Evolutionary conservation across 1,140 invertebrate genomes (phyloP).

Genomic region (Muscidifurax raptorellus): DNA sequence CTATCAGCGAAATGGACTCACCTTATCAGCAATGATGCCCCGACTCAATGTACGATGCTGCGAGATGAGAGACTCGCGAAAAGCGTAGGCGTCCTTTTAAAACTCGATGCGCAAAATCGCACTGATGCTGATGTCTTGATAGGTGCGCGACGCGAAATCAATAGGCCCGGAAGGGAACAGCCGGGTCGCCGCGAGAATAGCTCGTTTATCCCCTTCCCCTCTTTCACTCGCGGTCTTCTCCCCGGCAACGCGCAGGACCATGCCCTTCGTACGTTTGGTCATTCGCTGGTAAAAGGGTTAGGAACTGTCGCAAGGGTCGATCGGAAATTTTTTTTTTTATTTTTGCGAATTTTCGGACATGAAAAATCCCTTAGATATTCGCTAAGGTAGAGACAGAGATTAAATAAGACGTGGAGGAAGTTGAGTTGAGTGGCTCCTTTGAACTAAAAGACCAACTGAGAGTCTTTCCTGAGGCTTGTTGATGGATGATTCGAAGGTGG

Average conservation of each 20-base stretch:
- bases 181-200: slow-evolving; percentile 10
- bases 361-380: background rate
- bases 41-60: slow-evolving; percentile 1
- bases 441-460: background rate
- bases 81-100: slow-evolving; percentile 7
- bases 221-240: background rate
- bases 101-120: slow-evolving; percentile 27
- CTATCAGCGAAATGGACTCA: background rate
- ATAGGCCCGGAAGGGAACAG: slow-evolving; percentile 58
- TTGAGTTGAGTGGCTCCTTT: background rate
- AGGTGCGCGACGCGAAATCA: slow-evolving; percentile 55
- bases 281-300: background rate
- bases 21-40: background rate
- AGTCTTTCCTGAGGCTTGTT: background rate
- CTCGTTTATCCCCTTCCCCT: background rate
- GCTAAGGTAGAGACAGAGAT: background rate
- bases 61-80: background rate
- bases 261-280: background rate
- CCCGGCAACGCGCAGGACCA: background rate
- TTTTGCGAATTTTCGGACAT: background rate
- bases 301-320: background rate
- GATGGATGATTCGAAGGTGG: background rate
- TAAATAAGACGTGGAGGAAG: background rate
- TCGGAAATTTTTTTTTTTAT: background rate
- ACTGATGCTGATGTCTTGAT: background rate